Base-by-base conservation (phyloP, 2,797 vertebrate genomes). In the Kryptopterus vitreolus region DNA sequence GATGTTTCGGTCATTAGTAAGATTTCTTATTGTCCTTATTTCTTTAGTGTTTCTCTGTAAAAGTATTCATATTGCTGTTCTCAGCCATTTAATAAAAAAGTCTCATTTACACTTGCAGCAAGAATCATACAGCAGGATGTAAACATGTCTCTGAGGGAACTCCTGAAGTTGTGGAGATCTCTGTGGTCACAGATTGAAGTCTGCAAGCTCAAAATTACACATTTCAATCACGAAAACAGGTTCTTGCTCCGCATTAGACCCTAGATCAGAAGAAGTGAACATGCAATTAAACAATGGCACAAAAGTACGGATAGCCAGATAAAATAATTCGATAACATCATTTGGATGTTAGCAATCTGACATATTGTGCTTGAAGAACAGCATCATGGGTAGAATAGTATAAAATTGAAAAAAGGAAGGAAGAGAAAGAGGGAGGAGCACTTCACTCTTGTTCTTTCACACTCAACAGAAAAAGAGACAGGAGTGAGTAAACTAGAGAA, bases 321-420 rank as follows among this genome's bases (percentile, higher is more conserved):
- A 43, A 43, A 43, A 7, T 43, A 0, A 43, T 43, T 43, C 35
- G 2, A 48, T 24, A 26, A 26, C 7, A 59, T 68, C 9, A 15
- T 76, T 35, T 24, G 20, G 15, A 50, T 26, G 7, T 50, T 50
- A 10, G 13, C 43, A 76, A 38, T 29, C 62, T 59, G 31, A 53
- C 4, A 24, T 15, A 31, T 3, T 33, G 18, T 29, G 69, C 29
- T 52, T 71, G 18, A 72, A 55, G 22, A 78, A 65, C 31, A 69
- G 57, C 43, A 59, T n/a, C 18, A 58, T 74, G 76, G 65, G 55
- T 72, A 79, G 66, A 84, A 73, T 61, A 70, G 78, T 72, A 71
- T 61, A 76, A 31, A 80, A 71, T 26, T 63, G 22, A 80, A 85
- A 85, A 83, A 81, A 87, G 85, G 83, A 86, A 86, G 85, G 77